Evolutionary conservation across 1,140 invertebrate species (phyloP), one percentile per base, ranked within the genome.

Genomic region (Phymastichus coffea): DNA sequence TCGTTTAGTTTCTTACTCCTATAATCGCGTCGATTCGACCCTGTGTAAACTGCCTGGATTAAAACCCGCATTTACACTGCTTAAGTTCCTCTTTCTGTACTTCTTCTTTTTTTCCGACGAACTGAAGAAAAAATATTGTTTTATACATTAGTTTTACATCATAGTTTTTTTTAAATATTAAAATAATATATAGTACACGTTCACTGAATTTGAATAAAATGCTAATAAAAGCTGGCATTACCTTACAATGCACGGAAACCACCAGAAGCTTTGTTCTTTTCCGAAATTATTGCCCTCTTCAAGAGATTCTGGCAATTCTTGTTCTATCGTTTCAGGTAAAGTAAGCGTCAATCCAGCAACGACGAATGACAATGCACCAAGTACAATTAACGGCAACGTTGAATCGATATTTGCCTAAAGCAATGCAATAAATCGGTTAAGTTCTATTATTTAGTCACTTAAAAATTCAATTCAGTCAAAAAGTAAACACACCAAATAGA

Each of bases 211-310:
- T 7, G 28, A 30, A 40, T 69, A n/a, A n/a, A n/a, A n/a, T n/a
- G n/a, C n/a, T n/a, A n/a, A n/a, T n/a, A n/a, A n/a, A n/a, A n/a
- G n/a, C n/a, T n/a, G n/a, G n/a, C n/a, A 76, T 80, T 73, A 86
- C 85, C 79, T 82, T 49, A 82, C 81, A 66, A 85, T 81, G 67
- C 89, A 92, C 8, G 90, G 91, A 35, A 87, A 84, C 71, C 91
- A 88, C 83, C 88, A 90, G 68, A 92, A 89, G 67, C 81, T 86
- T 69, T 93, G 90, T 35, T 89, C 84, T 47, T 80, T 85, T 17
- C 92, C 92, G 69, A 94, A 95, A 58, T 88, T 83, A 77, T 94
- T 92, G 8, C 91, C 92, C 74, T 95, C 92, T 59, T 86, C 84
- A 1, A 95, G 73, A 0, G 90, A 90, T 70, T 92, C 88, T 0